Evolutionary conservation across 2,113 vertebrate genomes (phyloP).

Genomic region (Phodopus roborovskii): DNA sequence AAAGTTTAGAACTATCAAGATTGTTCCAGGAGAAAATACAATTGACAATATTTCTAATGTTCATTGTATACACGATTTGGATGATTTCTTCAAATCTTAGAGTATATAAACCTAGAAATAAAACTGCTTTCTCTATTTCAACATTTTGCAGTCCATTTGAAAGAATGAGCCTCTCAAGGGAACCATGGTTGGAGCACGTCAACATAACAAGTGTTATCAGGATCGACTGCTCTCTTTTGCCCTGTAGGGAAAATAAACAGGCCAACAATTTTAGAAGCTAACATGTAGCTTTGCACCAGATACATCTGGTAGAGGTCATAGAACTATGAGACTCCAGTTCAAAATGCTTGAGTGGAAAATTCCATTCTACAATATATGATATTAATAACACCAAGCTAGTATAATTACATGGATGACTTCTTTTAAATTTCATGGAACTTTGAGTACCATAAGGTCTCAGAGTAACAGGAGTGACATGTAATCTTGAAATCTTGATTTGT

Average conservation of each 20-base stretch:
- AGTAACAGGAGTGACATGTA: slow-evolving; percentile 73
- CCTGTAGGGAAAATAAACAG: slow-evolving; percentile 28
- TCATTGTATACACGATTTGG: neutral
- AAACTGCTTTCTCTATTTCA: neutral
- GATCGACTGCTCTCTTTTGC: neutral
- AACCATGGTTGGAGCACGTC: neutral
- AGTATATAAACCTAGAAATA: neutral
- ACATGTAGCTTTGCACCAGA: neutral
- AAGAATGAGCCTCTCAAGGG: neutral
- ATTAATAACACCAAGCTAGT: slow-evolving; percentile 72
- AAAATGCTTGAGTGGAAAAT: slow-evolving; percentile 71
- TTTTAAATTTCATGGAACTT: slow-evolving; percentile 84
- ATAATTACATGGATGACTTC: slow-evolving; percentile 81
- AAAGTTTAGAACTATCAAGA: neutral
- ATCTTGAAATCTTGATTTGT: slow-evolving; percentile 79
- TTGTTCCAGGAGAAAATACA: neutral
- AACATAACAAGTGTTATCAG: neutral
- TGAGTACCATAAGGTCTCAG: slow-evolving; percentile 77
- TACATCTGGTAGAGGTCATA: slow-evolving; percentile 64
- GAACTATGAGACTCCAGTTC: slow-evolving; percentile 41
- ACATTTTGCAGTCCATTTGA: neutral
- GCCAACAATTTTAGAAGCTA: neutral
- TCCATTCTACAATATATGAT: slow-evolving; percentile 72
- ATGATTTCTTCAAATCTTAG: neutral
- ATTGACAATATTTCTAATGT: neutral